Percentiles rank a stretch among this genome's conserved stretches.
Evolutionary conservation across 1,140 invertebrate species (phyloP).

Genomic region (Orussus abietinus): DNA sequence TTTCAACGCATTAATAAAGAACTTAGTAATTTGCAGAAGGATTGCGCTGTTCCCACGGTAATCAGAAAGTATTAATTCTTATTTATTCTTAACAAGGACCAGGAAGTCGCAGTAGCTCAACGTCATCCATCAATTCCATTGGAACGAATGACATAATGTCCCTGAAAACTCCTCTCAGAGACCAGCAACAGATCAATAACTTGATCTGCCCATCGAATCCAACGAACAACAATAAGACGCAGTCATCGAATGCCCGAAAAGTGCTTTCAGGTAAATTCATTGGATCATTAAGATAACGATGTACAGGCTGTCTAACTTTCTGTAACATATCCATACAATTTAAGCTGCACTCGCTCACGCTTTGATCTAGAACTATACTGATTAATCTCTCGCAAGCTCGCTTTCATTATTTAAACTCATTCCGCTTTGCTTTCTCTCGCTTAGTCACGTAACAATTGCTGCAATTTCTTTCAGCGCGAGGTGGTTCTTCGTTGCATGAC

Average conservation of each 20-base stretch:
- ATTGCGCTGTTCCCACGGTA: not conserved
- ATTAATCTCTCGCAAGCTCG: no score
- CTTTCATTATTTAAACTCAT: slow-evolving; percentile 10
- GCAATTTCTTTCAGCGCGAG: no score
- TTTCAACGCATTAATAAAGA: no score
- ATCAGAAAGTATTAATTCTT: no score
- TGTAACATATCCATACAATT: no score
- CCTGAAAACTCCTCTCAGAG: slow-evolving; percentile 43
- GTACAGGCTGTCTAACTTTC: no score
- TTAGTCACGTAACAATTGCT: no score
- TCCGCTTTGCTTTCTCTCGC: no score
- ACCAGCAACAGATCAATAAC: slow-evolving; percentile 47
- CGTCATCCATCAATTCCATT: slow-evolving; percentile 56
- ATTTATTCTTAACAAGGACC: no score
- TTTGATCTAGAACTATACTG: no score
- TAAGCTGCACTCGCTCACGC: not conserved
- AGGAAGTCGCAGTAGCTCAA: slow-evolving; percentile 57
- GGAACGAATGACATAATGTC: slow-evolving; percentile 48
- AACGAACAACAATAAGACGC: slow-evolving; percentile 45
- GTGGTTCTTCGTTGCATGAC: no score
- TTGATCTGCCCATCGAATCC: slow-evolving; percentile 41
- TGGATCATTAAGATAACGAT: slow-evolving; percentile 1
- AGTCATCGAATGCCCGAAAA: slow-evolving; percentile 36
- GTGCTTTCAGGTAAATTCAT: slow-evolving; percentile 34
- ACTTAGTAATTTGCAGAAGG: no score